Percentiles rank a stretch among this genome's conserved stretches.
Conservation (phyloP, 2,888 invertebrate species). For the Sphaeridia pumilis region DNA sequence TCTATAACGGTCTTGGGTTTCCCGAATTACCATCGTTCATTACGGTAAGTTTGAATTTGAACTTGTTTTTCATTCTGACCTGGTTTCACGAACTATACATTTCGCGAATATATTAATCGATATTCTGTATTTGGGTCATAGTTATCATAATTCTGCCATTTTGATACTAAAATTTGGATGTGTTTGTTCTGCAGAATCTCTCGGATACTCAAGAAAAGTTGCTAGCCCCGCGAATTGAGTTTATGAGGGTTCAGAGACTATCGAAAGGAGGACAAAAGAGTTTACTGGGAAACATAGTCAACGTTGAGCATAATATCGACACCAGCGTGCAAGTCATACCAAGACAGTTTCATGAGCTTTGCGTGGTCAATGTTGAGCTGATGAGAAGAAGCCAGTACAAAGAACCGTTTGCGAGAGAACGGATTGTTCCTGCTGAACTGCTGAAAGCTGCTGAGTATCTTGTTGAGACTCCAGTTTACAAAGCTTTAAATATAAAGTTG, state of each 20-base stretch:
- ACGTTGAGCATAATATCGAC: conserved; percentile 19
- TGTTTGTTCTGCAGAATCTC: conserved; percentile 9
- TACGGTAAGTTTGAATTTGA: background rate
- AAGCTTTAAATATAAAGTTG: background rate
- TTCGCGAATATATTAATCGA: background rate
- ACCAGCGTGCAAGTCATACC: conserved; percentile 17
- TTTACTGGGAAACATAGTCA: conserved; percentile 19
- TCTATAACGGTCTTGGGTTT: background rate
- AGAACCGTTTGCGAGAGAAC: conserved; percentile 12
- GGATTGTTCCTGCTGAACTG: conserved; percentile 12
- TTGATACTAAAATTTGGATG: no score
- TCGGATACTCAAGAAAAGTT: conserved; percentile 10
- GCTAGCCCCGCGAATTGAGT: no score
- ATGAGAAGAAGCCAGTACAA: conserved; percentile 15
- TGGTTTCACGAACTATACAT: background rate
- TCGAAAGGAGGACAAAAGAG: conserved; percentile 10
- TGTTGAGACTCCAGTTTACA: background rate
- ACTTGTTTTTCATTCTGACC: background rate
- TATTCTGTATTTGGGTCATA: conserved; percentile 5
- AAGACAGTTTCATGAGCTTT: background rate
- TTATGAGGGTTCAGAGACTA: conserved; percentile 15
- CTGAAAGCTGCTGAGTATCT: conserved; percentile 21
- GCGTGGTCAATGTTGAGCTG: conserved; percentile 13
- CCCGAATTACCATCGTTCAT: background rate
- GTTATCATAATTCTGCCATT: no score